Evolutionary conservation across 64 coral and sea anemone genomes (phyloP).

Genomic region (Acropora tenuis): DNA sequence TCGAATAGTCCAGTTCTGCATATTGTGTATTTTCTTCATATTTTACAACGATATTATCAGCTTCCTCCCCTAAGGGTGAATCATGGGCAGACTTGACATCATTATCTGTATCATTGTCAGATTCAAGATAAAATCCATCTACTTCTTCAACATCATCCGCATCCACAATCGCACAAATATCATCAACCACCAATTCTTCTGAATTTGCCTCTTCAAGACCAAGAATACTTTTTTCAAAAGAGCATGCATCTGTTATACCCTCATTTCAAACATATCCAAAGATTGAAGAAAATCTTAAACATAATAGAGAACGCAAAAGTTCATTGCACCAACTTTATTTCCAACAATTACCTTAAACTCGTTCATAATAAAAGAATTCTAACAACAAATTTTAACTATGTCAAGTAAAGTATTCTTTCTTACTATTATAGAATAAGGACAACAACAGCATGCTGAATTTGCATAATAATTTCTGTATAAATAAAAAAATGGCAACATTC

Average conservation of each 20-base stretch:
- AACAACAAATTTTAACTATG: slow-evolving; percentile 7
- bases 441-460: too few relatives aligned
- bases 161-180: slow-evolving; percentile 39
- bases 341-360: slow-evolving; percentile 17
- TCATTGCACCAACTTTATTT: slow-evolving; percentile 17
- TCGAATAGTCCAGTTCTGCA: slow-evolving; percentile 40
- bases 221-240: slow-evolving; percentile 24
- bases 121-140: slow-evolving; percentile 57
- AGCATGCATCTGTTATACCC: slow-evolving; percentile 1
- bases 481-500: too few relatives aligned
- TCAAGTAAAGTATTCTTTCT: slow-evolving; percentile 15
- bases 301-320: slow-evolving; percentile 18
- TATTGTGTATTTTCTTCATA: slow-evolving; percentile 39
- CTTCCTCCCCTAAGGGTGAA: slow-evolving; percentile 22
- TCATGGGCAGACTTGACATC: slow-evolving; percentile 32
- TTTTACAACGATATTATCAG: slow-evolving; percentile 17
- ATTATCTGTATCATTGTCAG: slow-evolving; percentile 44
- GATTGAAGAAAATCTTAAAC: slow-evolving; percentile 49
- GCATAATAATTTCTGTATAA: too few relatives aligned
- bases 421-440: too few relatives aligned
- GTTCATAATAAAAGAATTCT: slow-evolving; percentile 11
- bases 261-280: slow-evolving; percentile 40
- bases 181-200: slow-evolving; percentile 25
- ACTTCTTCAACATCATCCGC: slow-evolving; percentile 47
- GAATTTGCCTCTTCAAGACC: slow-evolving; percentile 32